Percentiles rank a stretch among this genome's conserved stretches.
Evolutionary conservation across 2,113 vertebrate species (phyloP).

Genomic region (Columbina picui): DNA sequence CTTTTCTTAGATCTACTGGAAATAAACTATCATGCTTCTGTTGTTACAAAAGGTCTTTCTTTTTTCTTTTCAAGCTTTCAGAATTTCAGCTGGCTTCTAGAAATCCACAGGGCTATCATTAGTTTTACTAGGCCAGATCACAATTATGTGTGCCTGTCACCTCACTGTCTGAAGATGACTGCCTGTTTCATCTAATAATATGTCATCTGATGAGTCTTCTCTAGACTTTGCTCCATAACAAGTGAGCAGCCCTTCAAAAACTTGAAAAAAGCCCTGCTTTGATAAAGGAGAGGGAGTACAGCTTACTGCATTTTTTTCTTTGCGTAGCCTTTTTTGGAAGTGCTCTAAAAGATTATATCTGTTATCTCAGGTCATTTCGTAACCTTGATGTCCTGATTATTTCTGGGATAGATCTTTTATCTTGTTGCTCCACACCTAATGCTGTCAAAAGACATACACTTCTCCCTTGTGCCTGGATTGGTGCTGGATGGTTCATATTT

Average conservation of each 20-base stretch:
- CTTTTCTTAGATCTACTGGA: neutral
- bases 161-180: neutral
- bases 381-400: constrained; percentile 9
- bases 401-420: neutral
- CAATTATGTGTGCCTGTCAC: neutral
- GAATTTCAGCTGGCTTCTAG: neutral
- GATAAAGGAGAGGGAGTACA: neutral
- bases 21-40: neutral
- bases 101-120: neutral
- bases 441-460: neutral
- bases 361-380: neutral
- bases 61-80: neutral
- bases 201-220: neutral
- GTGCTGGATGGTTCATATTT: neutral
- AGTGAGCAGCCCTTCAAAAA: neutral
- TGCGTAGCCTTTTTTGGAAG: neutral
- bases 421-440: neutral
- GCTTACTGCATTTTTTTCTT: neutral
- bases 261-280: neutral
- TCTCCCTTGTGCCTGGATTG: neutral
- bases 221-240: neutral
- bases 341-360: neutral
- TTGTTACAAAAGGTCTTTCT: neutral
- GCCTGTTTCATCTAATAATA: neutral
- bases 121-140: neutral